A percentile compares a stretch with the other conserved stretches of the same genome.
Evolutionary conservation across 2,888 invertebrate genomes (phyloP).

Genomic region (Lepetodrilus schrolli): DNA sequence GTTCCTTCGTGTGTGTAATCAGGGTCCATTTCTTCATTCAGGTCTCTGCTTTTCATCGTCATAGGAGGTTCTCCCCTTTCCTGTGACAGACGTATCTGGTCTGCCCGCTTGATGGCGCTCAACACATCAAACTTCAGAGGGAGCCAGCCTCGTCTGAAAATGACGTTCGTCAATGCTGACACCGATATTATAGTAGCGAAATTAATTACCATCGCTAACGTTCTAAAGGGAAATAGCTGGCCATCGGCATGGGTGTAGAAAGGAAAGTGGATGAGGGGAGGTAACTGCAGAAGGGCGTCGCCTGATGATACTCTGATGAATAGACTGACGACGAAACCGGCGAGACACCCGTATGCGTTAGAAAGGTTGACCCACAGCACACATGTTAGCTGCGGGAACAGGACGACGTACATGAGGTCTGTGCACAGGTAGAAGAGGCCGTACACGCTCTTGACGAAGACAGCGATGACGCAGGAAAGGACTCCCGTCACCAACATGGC

Average conservation of each 20-base stretch:
- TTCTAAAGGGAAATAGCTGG: constrained; percentile 45
- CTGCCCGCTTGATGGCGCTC: background rate
- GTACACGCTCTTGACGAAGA: constrained; percentile 50
- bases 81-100: background rate
- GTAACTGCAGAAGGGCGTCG: constrained; percentile 84
- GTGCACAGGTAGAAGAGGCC: constrained; percentile 55
- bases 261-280: constrained; percentile 39
- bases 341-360: constrained; percentile 50
- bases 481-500: constrained; percentile 47
- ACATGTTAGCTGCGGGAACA: constrained; percentile 57
- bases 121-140: constrained; percentile 24
- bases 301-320: constrained; percentile 87
- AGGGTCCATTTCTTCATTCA: background rate
- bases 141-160: constrained; percentile 33
- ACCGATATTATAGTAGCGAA: constrained; percentile 28
- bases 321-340: constrained; percentile 82
- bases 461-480: constrained; percentile 49
- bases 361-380: constrained; percentile 47
- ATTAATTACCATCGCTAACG: constrained; percentile 40
- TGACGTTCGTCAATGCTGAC: constrained; percentile 37
- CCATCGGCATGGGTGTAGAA: constrained; percentile 32
- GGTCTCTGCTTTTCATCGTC: background rate
- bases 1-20: background rate
- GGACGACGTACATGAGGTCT: constrained; percentile 56
- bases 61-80: background rate